Evolutionary conservation across 1,140 invertebrate genomes (phyloP).

Genomic region (Trichonephila inaurata): DNA sequence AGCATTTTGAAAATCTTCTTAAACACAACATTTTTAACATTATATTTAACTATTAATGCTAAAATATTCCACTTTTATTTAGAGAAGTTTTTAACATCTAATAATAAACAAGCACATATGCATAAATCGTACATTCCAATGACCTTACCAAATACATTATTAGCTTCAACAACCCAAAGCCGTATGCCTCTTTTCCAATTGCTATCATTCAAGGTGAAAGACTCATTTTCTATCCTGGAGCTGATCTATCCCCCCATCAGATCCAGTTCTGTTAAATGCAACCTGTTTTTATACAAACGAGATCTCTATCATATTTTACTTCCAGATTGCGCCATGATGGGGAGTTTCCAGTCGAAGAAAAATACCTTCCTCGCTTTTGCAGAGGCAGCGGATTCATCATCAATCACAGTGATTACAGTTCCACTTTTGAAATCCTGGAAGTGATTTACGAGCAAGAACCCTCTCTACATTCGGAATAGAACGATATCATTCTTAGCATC

Average conservation of each 20-base stretch:
- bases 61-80: too few species aligned
- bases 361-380: constrained; percentile 9
- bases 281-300: constrained; percentile 61
- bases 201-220: background rate
- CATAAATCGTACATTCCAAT: too few species aligned
- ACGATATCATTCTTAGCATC: constrained; percentile 38
- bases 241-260: background rate
- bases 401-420: constrained; percentile 65
- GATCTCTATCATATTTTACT: constrained; percentile 60
- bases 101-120: too few species aligned
- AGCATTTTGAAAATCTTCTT: too few species aligned
- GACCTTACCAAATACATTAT: too few species aligned
- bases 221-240: background rate
- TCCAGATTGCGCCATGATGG: constrained; percentile 42
- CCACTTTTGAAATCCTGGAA: constrained; percentile 48
- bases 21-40: too few species aligned
- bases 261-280: constrained; percentile 41
- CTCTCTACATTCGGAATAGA: constrained; percentile 68
- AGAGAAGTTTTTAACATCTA: too few species aligned
- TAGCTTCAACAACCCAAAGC: background rate
- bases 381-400: constrained; percentile 37
- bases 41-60: too few species aligned
- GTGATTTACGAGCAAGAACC: constrained; percentile 68
- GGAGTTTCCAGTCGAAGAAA: background rate
- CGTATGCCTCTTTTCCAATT: background rate